Base-by-base conservation (phyloP, 2,888 invertebrate species). In the Rhorus exstirpatorius region DNA sequence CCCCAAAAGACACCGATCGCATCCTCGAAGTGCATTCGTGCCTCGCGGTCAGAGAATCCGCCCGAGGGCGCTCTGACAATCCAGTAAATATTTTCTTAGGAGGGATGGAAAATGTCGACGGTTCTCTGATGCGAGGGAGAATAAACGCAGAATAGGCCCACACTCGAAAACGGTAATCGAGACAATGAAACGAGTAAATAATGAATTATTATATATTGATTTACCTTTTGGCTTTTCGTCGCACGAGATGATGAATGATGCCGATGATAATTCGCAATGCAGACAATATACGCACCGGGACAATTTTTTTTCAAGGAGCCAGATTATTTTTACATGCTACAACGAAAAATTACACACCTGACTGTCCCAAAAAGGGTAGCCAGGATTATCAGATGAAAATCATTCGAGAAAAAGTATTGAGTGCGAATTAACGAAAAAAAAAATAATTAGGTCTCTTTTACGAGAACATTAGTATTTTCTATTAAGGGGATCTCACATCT, bases 131-230 rank as follows among this genome's bases (percentile, higher is more conserved):
- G 44, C 14, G 12, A 38, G 41, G 17, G 19, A 31, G 41, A 38
- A 63, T 24, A 6, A 70, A 19, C n/a, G n/a, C n/a, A 31, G 31
- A 2, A 3, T 31, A 17, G n/a, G 4, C 19, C 55, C 10, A 35
- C 58, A 38, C 46, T 65, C 14, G 19, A 70, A 76, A 44, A 55
- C 53, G 51, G 68, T 77, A 44, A 71, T 70, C 35, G 70, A 76
- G 41, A 49, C 41, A 26, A 60, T 44, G 78, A 84, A 78, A 79
- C 85, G 85, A 82, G 82, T 85, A 87, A 89, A 89, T 89, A 88
- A 89, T 89, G 81, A 84, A 83, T 79, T n/a, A n/a, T n/a, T n/a
- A n/a, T 79, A 74, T 84, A 31, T 70, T 31, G 70, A 76, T 85
- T 86, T 81, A 83, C 82, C 81, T 85, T 84, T 85, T 41, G 72